Evolutionary conservation across 2,113 vertebrate genomes (phyloP), one percentile per base, ranked within the genome.

Genomic region (Saccopteryx bilineata): DNA sequence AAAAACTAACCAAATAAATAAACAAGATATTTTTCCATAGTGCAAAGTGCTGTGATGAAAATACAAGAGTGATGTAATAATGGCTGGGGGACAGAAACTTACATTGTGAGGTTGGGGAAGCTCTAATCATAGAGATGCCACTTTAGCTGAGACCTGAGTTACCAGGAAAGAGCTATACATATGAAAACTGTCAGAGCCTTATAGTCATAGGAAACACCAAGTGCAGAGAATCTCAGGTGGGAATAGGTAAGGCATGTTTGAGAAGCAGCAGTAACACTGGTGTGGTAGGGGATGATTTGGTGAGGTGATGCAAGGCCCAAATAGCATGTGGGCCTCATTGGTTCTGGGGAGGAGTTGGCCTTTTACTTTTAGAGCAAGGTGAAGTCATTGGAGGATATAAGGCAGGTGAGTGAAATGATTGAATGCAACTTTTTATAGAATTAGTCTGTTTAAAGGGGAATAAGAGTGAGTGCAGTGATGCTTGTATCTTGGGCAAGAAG

Each of bases 1-100:
- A 86, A 80, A 80, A 91, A 91, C 13, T 58, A 78, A 61, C 33
- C 54, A 87, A 75, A 46, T 90, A 86, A 56, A 66, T 87, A 83
- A 84, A 33, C 39, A 60, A 69, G 24, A 39, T 54, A 7, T 93
- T 52, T 90, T 61, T 24, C 54, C 7, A 26, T 86, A 18, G 17
- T 50, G 14, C 79, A 56, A 79, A 72, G 58, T 79, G 28, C 58
- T 63, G 23, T 65, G 79, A 80, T 65, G 33, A 93, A 89, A 69
- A 72, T 71, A 50, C 4, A 79, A 60, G 39, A 69, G 9, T 60
- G 39, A 26, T 84, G 23, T 78, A 71, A 61, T 69, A 46, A 52
- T 52, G 39, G 28, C 50, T 79, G 15, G 1, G 28, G 54, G 52
- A 31, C 0, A 83, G 39, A 31, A 13, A 39, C 28, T 76, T 84